phyloP scores from a whole-genome alignment of 2,888 invertebrate genomes.

The Dicroscelio sp. region DNA sequence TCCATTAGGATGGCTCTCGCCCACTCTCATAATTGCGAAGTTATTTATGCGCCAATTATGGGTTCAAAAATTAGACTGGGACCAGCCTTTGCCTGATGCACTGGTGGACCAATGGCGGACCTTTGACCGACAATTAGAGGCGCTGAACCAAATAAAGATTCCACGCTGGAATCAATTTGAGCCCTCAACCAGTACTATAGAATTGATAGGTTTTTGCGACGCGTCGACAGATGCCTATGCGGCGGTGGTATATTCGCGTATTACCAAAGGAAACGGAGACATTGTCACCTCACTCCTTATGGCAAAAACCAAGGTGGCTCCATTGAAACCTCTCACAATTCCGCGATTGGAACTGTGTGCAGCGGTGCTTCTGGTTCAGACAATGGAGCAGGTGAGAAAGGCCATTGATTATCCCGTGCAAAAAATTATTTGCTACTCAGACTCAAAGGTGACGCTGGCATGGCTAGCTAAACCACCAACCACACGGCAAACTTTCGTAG shows the following conservation, averaged over 20 bases:
- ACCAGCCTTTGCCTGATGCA: neutral
- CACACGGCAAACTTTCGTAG: no score
- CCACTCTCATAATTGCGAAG: neutral
- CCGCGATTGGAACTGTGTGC: no score
- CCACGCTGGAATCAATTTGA: neutral
- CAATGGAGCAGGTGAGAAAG: no score
- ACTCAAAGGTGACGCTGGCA: no score
- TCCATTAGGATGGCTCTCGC: neutral
- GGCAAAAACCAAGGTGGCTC: no score
- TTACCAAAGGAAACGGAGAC: no score
- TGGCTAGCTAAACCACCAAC: no score
- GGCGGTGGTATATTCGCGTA: neutral
- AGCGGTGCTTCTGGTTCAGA: no score
- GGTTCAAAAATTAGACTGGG: neutral
- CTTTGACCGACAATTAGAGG: neutral
- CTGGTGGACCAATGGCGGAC: neutral
- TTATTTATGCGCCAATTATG: neutral
- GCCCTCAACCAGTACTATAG: neutral
- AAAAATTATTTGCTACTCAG: no score
- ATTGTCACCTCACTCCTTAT: no score
- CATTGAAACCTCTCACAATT: no score
- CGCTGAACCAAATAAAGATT: neutral
- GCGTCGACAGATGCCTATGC: neutral
- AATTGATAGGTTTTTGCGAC: neutral
- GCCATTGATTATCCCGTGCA: no score